Conservation (phyloP, 2,888 invertebrate genomes). For the Eupithecia vulgata region DNA sequence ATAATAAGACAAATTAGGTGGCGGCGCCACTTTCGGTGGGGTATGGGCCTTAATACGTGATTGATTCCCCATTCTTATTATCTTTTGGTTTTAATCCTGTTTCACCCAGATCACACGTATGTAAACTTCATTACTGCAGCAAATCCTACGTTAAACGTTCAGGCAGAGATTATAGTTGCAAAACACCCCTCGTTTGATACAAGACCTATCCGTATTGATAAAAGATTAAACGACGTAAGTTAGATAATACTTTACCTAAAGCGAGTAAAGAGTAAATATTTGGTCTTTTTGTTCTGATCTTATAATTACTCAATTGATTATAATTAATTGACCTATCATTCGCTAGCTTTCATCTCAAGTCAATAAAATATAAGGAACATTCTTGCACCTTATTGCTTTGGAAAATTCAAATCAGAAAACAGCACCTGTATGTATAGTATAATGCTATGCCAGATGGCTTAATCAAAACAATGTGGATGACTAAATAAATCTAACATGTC, state of each 20-base stretch:
- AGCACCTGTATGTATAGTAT: slow-evolving; percentile 9
- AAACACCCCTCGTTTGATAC: too few relatives aligned
- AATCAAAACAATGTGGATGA: slow-evolving; percentile 9
- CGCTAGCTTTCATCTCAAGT: neutral
- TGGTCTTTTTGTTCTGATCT: too few relatives aligned
- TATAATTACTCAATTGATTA: neutral
- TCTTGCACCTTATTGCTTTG: neutral
- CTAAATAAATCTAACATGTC: slow-evolving; percentile 10
- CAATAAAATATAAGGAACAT: neutral
- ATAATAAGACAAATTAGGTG: too few relatives aligned
- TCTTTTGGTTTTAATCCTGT: neutral
- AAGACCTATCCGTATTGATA: too few relatives aligned
- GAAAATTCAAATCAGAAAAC: slow-evolving; percentile 6
- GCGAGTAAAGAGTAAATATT: neutral
- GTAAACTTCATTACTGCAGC: neutral
- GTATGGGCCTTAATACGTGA: too few relatives aligned
- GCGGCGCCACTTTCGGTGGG: too few relatives aligned
- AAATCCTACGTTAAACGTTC: neutral
- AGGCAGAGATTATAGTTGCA: neutral
- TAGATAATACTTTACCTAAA: neutral
- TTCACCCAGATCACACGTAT: neutral
- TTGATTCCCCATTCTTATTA: neutral
- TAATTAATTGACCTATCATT: neutral
- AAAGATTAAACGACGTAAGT: neutral
- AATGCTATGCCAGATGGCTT: slow-evolving; percentile 11